These are phyloP conservation scores for Pedionomus torquatus DNA, from an alignment of 2,113 vertebrate species.

Conservation along the genomic window DNA sequence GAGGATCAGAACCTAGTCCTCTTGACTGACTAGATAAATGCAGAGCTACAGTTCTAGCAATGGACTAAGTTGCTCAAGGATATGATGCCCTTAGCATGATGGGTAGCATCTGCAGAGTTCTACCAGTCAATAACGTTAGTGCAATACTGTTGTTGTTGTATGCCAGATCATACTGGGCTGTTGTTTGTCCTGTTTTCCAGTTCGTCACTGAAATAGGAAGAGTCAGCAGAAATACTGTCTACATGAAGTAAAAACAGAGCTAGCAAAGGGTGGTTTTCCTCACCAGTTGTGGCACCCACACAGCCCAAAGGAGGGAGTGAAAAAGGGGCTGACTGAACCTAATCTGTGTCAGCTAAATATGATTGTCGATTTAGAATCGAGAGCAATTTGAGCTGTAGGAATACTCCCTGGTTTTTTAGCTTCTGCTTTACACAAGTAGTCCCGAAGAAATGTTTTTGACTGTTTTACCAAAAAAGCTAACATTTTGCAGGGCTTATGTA, in stretches of 20 bases:
- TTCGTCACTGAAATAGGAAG: background rate
- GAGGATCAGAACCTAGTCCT: slow-evolving; percentile 75
- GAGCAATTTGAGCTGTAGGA: background rate
- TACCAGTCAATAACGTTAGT: background rate
- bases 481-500: background rate
- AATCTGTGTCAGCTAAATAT: background rate
- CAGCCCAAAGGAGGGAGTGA: background rate
- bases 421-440: background rate
- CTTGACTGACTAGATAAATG: slow-evolving; percentile 70
- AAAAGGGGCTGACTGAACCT: background rate
- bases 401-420: background rate
- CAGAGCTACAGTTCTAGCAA: slow-evolving; percentile 76
- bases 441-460: background rate
- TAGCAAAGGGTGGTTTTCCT: background rate
- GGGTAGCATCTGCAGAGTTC: slow-evolving; percentile 79
- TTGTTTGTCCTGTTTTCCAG: background rate
- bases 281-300: background rate
- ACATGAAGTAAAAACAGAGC: background rate
- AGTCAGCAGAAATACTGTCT: background rate
- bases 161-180: background rate
- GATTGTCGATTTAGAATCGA: background rate
- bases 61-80: slow-evolving; percentile 81
- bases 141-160: background rate
- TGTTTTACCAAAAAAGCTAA: background rate
- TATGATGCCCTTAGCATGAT: slow-evolving; percentile 79